Evolutionary conservation across 1,140 invertebrate species (phyloP).

Genomic region (Caenorhabditis tropicalis): DNA sequence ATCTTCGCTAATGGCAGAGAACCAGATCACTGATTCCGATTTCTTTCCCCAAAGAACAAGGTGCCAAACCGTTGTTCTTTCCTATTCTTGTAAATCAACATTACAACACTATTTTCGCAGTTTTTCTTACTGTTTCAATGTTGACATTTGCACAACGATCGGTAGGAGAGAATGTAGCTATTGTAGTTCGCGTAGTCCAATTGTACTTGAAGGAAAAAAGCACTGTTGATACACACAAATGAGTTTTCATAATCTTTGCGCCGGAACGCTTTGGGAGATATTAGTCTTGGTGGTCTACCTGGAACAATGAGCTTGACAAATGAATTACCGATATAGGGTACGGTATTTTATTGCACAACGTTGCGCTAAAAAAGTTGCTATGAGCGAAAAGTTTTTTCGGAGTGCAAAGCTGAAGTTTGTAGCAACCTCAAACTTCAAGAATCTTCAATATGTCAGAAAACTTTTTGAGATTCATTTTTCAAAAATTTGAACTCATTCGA

Average conservation of each 20-base stretch:
- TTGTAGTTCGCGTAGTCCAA: background rate
- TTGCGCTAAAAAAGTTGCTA: no score
- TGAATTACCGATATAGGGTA: no score
- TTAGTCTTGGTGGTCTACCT: background rate
- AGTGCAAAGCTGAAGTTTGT: no score
- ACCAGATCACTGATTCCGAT: constrained; percentile 1
- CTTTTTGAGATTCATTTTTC: no score
- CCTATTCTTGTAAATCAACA: constrained; percentile 1
- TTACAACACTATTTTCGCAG: constrained; percentile 39
- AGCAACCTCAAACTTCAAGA: no score
- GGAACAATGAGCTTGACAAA: background rate
- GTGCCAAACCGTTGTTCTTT: background rate
- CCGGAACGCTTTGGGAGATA: background rate
- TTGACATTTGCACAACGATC: constrained; percentile 26
- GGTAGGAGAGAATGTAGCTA: background rate
- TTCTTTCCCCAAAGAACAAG: constrained; percentile 15
- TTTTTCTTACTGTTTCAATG: background rate
- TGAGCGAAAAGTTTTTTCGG: no score
- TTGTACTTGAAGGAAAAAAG: constrained; percentile 8
- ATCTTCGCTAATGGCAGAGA: background rate
- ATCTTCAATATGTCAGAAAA: no score
- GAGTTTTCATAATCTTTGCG: constrained; percentile 3
- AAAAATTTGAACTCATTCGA: no score
- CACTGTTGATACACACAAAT: constrained; percentile 2
- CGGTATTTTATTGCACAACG: no score